Base-by-base conservation (phyloP, 2,113 vertebrate species). In the Myiopsitta monachus region DNA sequence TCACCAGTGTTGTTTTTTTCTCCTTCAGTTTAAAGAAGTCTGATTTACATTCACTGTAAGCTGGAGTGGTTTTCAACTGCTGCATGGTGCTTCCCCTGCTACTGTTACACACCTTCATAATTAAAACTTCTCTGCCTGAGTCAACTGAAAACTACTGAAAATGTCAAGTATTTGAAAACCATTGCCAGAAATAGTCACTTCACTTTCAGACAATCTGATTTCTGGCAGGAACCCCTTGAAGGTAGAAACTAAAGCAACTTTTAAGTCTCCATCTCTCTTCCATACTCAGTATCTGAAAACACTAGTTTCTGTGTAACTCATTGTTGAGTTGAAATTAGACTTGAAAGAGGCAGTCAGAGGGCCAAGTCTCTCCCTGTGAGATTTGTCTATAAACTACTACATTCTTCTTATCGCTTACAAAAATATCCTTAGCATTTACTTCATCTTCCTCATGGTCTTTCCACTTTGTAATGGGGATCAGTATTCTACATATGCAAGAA, bases 81-180 rank as follows among this genome's bases (percentile, higher is more conserved):
- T 64, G 28, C 1, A 0, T 38, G 33, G 33, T 59, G 22, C 81
- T 78, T 88, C 62, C 79, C 55, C 21, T 81, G 24, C 68, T 78
- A 57, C 28, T 1, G 0, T 92, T 90, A 61, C 3, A 55, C 17
- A 39, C 47, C 93, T 87, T 87, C 69, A 52, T 52, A 64, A 72
- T 47, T 87, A 78, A 84, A 52, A 82, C 11, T 68, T 68, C 76
- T 87, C 69, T 63, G 68, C 49, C 61, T 88, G 76, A 95, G 83
- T 95, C 94, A 95, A 89, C 43, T 14, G 43, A 91, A 94, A 88
- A 88, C 86, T 95, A 80, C 80, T 36, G 79, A 83, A 93, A 95
- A 92, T 12, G 14, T 55, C 73, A 82, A 68, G 43, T 84, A 63
- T 89, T 87, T 95, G 21, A 94, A 91, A 91, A 67, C 75, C 86